A percentile compares a stretch with the other conserved stretches of the same genome.
phyloP scores from a whole-genome alignment of 1,140 invertebrate genomes.

The Bombus balteatus region DNA sequence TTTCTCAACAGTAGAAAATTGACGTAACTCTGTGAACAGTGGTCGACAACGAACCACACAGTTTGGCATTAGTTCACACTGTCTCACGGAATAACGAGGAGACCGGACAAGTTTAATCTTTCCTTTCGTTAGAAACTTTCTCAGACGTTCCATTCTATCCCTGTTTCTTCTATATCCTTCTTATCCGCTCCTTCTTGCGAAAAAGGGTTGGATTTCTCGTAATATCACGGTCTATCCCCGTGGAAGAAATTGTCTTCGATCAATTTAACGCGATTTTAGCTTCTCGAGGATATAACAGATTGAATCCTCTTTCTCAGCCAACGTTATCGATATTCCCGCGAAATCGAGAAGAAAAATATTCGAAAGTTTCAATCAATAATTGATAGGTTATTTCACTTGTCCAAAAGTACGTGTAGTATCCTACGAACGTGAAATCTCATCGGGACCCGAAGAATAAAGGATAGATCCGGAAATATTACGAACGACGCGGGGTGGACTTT shows the following conservation, averaged over 20 bases:
- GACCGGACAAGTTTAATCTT: slow-evolving; percentile 20
- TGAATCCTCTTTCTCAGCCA: background rate
- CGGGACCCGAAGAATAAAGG: slow-evolving; percentile 20
- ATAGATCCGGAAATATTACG: slow-evolving; percentile 57
- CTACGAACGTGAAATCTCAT: slow-evolving; percentile 36
- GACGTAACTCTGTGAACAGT: slow-evolving; percentile 16
- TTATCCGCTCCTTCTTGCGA: background rate
- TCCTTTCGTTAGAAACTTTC: slow-evolving; percentile 13
- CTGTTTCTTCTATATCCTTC: background rate
- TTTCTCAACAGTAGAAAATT: slow-evolving; percentile 20
- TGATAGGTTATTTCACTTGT: background rate
- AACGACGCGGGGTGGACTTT: slow-evolving; percentile 44
- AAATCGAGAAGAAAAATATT: background rate
- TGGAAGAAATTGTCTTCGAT: background rate
- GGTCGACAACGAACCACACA: slow-evolving; percentile 22
- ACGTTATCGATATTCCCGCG: background rate
- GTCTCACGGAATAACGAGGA: slow-evolving; percentile 42
- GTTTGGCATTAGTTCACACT: slow-evolving; percentile 39
- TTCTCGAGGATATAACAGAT: background rate
- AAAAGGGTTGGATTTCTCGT: background rate
- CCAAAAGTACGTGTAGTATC: background rate
- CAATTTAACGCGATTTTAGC: background rate
- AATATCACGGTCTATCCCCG: background rate
- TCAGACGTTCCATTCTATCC: background rate
- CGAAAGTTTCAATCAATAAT: slow-evolving; percentile 4